Evolutionary conservation across 2,888 invertebrate species (phyloP), one percentile per base, ranked within the genome.

Genomic region (Lingula anatina): DNA sequence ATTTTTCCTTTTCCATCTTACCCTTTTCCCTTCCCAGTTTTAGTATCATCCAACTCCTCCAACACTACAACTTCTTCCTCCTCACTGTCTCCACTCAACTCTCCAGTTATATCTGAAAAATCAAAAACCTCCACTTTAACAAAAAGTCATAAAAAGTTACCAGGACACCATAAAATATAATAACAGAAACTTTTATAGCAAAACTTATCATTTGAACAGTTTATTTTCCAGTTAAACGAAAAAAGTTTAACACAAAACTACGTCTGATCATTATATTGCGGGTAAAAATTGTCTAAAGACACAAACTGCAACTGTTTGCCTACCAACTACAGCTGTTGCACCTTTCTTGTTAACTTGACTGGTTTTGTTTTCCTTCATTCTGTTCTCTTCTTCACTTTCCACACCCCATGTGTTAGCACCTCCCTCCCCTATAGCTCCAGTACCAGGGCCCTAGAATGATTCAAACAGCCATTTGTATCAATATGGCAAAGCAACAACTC

Each of bases 351-450:
- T 31, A 12, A 12, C 31, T 12, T 12, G 15, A 31, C 15, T 31
- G 9, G 31, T 31, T 31, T 31, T 31, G 31, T 12, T 57, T 25
- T 56, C 50, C 7, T 37, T 44, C 20, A 57, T 46, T 38, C 61
- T 60, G 5, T 54, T 49, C 44, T 54, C 45, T 25, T 62, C 57
- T 12, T 59, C 61, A 35, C n/a, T n/a, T n/a, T 63, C 61, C 9
- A 62, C 28, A 3, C 53, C 54, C 67, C 67, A 70, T 2, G 54
- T 55, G 42, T 50, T 60, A 9, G 51, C 28, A 5, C 66, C 66
- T 21, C 67, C 66, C 38, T 59, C 54, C 15, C 70, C 68, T 40
- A 68, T 62, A 41, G 54, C 46, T 4, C 60, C 65, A 18, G 63
- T 61, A 44, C 66, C 67, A 40, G 55, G 56, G 12, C 60, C 59